Base-by-base conservation (phyloP, 2,888 invertebrate genomes). In the Luperina testacea region DNA sequence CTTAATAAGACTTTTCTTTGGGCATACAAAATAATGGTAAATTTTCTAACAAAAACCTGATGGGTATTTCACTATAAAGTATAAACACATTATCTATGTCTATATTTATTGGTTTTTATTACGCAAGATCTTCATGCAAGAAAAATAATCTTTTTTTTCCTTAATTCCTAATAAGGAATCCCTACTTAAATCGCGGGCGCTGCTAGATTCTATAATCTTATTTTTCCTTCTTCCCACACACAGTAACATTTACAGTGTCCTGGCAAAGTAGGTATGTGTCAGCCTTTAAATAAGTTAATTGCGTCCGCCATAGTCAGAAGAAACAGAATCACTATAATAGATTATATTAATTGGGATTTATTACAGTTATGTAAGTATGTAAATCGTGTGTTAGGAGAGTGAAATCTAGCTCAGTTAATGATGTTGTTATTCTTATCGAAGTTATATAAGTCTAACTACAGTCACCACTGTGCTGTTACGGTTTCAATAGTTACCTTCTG, bases 201-300 rank as follows among this genome's bases (percentile, higher is more conserved):
- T 42, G n/a, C 9, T 67, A 32, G 17, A 63, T 72, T 32, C n/a
- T 38, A 38, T 61, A n/a, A 75, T 75, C 45, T 72, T 27, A 45
- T 63, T 65, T 73, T 71, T 70, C 75, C 77, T 74, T 70, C 45
- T 65, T 64, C 74, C 75, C 76, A 76, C 78, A 24, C 57, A 27
- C 11, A 9, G 11, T 38, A 57, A 63, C 63, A 64, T 45, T 24
- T 48, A 38, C 42, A 69, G n/a, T 51, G 27, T 57, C 63, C 27
- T 64, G 32, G 57, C 42, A 27, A 38, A 45, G n/a, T 32, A 32
- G 32, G 32, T 74, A 38, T 75, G 53, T 64, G 70, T 79, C 45
- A 69, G 42, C 72, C 75, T 79, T 75, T 87, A 45, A 75, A 65
- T 73, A 64, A 67, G 20, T 59, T 76, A 87, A 82, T 80, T 82